These are phyloP conservation scores for Calephelis perditalis DNA, from an alignment of 2,888 invertebrate genomes.

Conservation along the genomic window DNA sequence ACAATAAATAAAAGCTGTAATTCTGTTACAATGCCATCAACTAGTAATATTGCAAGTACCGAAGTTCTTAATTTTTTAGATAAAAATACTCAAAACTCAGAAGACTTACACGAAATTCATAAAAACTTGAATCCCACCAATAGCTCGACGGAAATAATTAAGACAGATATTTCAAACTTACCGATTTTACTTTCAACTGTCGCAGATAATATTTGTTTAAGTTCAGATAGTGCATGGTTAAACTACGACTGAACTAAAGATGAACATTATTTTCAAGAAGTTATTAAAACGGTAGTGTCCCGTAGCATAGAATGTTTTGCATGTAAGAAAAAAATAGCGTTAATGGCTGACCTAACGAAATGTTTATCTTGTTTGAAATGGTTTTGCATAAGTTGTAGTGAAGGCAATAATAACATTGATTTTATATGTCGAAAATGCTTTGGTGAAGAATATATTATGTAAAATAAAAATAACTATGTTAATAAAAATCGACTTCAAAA, in stretches of 20 bases:
- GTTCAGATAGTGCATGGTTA: too few species aligned
- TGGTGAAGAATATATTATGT: slow-evolving; percentile 1
- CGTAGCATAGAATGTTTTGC: slow-evolving; percentile 6
- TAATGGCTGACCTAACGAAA: slow-evolving; percentile 1
- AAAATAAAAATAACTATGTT: background rate
- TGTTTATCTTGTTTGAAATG: slow-evolving; percentile 5
- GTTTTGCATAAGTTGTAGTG: slow-evolving; percentile 7
- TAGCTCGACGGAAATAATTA: too few species aligned
- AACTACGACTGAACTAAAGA: too few species aligned
- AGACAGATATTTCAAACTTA: too few species aligned
- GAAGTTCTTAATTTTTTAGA: background rate
- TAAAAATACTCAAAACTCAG: background rate
- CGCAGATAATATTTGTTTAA: too few species aligned
- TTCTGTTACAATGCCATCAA: slow-evolving; percentile 4
- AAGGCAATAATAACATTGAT: slow-evolving; percentile 11
- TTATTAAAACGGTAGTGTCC: background rate
- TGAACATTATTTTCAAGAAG: too few species aligned
- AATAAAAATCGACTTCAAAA: too few species aligned
- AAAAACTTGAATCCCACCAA: too few species aligned
- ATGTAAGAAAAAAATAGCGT: background rate
- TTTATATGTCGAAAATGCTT: slow-evolving; percentile 8
- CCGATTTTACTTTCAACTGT: too few species aligned
- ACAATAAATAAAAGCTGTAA: slow-evolving; percentile 3
- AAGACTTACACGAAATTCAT: too few species aligned
- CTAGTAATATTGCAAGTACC: background rate